Evolutionary conservation across 2,113 vertebrate species (phyloP), one percentile per base, ranked within the genome.

Genomic region (Amphiprion percula): DNA sequence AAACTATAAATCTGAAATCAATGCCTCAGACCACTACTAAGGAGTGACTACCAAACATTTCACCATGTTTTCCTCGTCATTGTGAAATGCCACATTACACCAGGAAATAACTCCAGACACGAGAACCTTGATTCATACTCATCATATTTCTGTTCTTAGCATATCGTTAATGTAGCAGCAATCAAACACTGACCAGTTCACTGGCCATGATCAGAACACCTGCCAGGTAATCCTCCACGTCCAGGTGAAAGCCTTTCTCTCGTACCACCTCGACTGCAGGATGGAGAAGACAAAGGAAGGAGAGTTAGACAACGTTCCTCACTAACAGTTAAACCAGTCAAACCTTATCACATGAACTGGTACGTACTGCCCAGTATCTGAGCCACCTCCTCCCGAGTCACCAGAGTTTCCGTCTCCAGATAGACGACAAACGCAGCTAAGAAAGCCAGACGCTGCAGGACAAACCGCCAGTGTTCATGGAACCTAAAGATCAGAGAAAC

Each of bases 401-500:
- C 97, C 16, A 99, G 94, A 0, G 94, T 88, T 83, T 99, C 98
- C 15, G 91, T 95, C 89, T 99, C 98, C 95, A 99, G 87, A 90
- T 98, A 99, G 46, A 98, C 96, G 0, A 97, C 95, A 4, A 99
- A 99, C 0, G 98, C 96, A 10, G 97, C 95, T 86, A 99, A 90
- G 87, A 99, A 99, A 15, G 95, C 95, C 87, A 99, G 59, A 11
- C 98, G 95, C 90, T 99, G 98, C 78, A 99, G 90, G 49, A 99
- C 97, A 84, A 99, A 99, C 78, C 98, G 93, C 98, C 98, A 99
- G 85, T 99, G 98, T 73, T 99, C 98, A 1, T 99, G 97, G 89
- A 98, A 99, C 91, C 98, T 99, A 2, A 21, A 63, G 2, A 49
- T 15, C 24, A 7, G 10, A 64, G n/a, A 26, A n/a, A n/a, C 3